Evolutionary conservation across 2,113 vertebrate genomes (phyloP).

Genomic region (Phocoena phocoena): DNA sequence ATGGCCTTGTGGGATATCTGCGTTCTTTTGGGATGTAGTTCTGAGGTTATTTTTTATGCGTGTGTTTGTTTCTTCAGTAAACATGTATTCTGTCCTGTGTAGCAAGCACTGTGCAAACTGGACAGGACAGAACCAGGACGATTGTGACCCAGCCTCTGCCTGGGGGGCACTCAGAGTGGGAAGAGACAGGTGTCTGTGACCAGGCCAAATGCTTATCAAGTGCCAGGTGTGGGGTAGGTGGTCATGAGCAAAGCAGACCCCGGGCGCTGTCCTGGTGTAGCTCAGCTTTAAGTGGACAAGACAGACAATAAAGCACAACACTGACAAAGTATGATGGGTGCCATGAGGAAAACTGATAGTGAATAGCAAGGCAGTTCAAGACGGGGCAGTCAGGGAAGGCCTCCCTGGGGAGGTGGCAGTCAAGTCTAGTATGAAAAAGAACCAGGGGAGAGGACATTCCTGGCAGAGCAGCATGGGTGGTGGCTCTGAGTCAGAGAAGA

Average conservation of each 20-base stretch:
- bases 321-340: neutral
- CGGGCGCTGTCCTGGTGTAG: neutral
- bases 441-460: neutral
- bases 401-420: neutral
- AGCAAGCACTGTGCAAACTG: neutral
- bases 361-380: neutral
- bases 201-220: accelerated
- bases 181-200: neutral
- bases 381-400: neutral
- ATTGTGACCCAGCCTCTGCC: neutral
- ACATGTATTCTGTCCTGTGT: neutral
- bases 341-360: neutral
- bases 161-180: neutral
- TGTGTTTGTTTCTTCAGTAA: neutral
- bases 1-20: neutral
- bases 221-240: neutral
- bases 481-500: neutral
- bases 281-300: neutral
- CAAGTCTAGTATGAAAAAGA: neutral
- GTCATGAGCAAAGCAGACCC: neutral
- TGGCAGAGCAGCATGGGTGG: neutral
- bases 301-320: neutral
- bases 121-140: neutral
- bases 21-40: neutral
- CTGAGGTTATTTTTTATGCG: neutral